phyloP scores from a whole-genome alignment of 2,797 vertebrate species.

The Chelon labrosus region DNA sequence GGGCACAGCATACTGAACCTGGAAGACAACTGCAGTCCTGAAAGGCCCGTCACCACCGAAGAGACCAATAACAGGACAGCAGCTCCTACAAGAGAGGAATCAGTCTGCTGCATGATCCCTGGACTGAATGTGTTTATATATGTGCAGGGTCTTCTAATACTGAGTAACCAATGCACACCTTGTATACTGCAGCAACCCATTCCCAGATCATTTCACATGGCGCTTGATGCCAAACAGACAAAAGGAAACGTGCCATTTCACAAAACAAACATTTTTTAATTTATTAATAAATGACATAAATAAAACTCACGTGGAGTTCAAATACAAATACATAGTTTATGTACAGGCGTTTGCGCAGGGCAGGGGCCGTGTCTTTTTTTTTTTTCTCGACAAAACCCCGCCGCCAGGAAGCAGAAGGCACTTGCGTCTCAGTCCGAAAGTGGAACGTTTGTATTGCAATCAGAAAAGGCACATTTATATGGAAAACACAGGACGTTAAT shows the following conservation, averaged over 20 bases:
- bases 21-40: too few relatives aligned
- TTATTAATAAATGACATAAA: conserved; percentile 91
- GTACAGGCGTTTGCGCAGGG: conserved; percentile 75
- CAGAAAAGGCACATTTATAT: conserved; percentile 66
- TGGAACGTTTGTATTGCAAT: conserved; percentile 48
- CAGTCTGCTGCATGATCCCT: too few relatives aligned
- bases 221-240: conserved; percentile 1
- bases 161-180: too few relatives aligned
- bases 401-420: conserved; percentile 61
- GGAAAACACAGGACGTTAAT: conserved; percentile 77
- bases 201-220: not conserved
- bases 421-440: conserved; percentile 43
- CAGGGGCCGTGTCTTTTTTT: conserved; percentile 7
- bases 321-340: conserved; percentile 87
- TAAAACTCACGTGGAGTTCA: conserved; percentile 83
- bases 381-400: conserved; percentile 4
- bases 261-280: conserved; percentile 83
- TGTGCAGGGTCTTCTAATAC: too few relatives aligned
- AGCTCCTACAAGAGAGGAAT: too few relatives aligned
- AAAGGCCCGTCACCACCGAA: too few relatives aligned
- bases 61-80: too few relatives aligned
- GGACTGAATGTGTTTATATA: too few relatives aligned
- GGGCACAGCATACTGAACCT: too few relatives aligned
- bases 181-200: not conserved
- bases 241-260: conserved; percentile 32